These are phyloP conservation scores for Lerista edwardsae DNA, from an alignment of 2,797 vertebrate genomes.

Conservation along the genomic window DNA sequence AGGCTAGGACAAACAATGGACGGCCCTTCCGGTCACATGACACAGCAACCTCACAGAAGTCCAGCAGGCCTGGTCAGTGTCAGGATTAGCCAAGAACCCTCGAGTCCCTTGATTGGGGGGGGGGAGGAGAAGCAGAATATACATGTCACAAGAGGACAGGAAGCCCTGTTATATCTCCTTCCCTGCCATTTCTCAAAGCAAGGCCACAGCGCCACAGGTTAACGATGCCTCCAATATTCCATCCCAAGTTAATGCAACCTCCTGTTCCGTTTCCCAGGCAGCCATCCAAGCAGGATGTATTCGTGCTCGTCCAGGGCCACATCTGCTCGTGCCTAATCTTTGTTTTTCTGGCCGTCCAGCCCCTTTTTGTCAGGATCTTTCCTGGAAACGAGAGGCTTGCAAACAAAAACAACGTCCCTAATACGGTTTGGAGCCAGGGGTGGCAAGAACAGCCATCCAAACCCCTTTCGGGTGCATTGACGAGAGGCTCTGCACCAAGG, in stretches of 20 bases:
- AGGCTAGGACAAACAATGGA: too few species aligned
- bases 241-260: not conserved
- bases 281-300: not conserved
- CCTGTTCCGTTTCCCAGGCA: not conserved
- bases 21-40: too few species aligned
- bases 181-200: not conserved
- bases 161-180: not conserved
- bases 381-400: slow-evolving; percentile 8
- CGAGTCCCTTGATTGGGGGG: too few species aligned
- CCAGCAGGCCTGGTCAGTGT: too few species aligned
- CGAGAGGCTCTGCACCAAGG: not conserved
- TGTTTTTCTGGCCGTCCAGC: not conserved
- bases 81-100: too few species aligned
- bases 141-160: not conserved
- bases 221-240: not conserved
- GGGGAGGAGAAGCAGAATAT: too few species aligned
- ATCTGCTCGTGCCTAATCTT: not conserved
- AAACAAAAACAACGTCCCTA: not conserved
- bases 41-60: too few species aligned
- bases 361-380: slow-evolving; percentile 11
- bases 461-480: not conserved
- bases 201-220: not conserved
- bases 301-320: not conserved
- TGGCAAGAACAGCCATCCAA: not conserved
- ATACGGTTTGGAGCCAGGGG: not conserved